Conservation (phyloP, 2,113 vertebrate genomes). For the Channa argus region DNA sequence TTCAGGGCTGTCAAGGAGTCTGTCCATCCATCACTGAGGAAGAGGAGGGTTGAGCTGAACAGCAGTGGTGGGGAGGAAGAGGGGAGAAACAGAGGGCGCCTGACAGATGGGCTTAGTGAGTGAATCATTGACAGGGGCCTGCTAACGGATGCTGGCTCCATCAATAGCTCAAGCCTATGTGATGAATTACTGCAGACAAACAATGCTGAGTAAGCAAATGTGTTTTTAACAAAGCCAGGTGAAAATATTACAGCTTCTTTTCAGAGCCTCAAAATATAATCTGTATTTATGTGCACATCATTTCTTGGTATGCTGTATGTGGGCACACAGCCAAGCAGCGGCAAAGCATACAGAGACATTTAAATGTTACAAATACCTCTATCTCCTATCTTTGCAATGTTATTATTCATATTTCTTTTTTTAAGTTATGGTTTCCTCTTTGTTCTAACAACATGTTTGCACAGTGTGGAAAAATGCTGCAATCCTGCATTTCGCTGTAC, state of each 20-base stretch:
- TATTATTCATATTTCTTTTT: not conserved
- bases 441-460: not conserved
- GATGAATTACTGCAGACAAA: slow-evolving; percentile 88
- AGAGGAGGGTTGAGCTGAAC: slow-evolving; percentile 71
- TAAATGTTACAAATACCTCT: not conserved
- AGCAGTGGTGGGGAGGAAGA: slow-evolving; percentile 66
- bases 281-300: not conserved
- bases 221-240: slow-evolving; percentile 83
- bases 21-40: slow-evolving; percentile 77
- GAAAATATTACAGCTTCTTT: slow-evolving; percentile 66
- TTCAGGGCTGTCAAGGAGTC: slow-evolving; percentile 56
- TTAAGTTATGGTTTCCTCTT: not conserved
- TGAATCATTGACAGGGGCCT: slow-evolving; percentile 86
- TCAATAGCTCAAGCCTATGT: slow-evolving; percentile 84
- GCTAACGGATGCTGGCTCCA: slow-evolving; percentile 83
- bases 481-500: not conserved
- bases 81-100: slow-evolving; percentile 68
- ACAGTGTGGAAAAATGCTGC: not conserved
- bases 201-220: slow-evolving; percentile 85
- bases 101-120: slow-evolving; percentile 84
- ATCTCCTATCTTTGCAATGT: not conserved
- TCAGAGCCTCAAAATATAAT: slow-evolving; percentile 27
- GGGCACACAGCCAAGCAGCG: not conserved
- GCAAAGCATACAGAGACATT: not conserved
- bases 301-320: not conserved